Percentiles rank a stretch among this genome's conserved stretches.
phyloP scores from a whole-genome alignment of 2,888 invertebrate species.

The Thymelicus lineola region DNA sequence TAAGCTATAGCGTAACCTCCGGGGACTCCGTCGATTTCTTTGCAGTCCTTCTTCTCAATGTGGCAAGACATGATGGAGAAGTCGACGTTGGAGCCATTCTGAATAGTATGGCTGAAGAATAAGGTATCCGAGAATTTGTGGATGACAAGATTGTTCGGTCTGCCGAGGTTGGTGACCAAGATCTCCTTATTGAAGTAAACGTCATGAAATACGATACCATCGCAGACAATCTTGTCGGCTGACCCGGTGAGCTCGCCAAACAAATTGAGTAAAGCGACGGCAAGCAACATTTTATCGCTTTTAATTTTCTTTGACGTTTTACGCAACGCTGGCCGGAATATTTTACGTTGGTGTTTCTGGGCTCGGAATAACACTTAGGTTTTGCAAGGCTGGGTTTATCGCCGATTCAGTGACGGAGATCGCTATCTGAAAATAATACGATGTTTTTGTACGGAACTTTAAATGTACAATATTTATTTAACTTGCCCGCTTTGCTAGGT shows the following conservation, averaged over 20 bases:
- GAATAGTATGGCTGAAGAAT: constrained; percentile 71
- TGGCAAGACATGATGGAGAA: constrained; percentile 66
- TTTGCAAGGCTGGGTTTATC: constrained; percentile 22
- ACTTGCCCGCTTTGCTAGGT: not conserved
- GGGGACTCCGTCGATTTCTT: constrained; percentile 55
- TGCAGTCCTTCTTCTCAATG: constrained; percentile 56
- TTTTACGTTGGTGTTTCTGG: constrained; percentile 42
- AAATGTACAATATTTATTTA: constrained; percentile 6
- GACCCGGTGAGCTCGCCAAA: constrained; percentile 28
- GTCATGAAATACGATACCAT: constrained; percentile 65
- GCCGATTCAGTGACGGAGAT: constrained; percentile 3
- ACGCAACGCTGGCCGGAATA: constrained; percentile 27
- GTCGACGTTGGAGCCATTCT: constrained; percentile 59
- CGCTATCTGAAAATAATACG: constrained; percentile 24
- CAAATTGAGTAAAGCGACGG: constrained; percentile 37
- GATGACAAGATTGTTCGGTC: constrained; percentile 67
- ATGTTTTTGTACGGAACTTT: not conserved
- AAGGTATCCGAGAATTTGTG: constrained; percentile 68
- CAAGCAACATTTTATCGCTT: constrained; percentile 47
- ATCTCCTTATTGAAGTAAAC: constrained; percentile 65
- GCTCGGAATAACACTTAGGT: constrained; percentile 41
- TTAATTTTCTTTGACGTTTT: constrained; percentile 47
- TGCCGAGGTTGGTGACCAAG: constrained; percentile 56
- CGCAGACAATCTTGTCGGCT: constrained; percentile 53
- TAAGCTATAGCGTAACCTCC: constrained; percentile 75